Evolutionary conservation across 2,888 invertebrate genomes (phyloP).

Genomic region (Callyntrura guangdongensis): DNA sequence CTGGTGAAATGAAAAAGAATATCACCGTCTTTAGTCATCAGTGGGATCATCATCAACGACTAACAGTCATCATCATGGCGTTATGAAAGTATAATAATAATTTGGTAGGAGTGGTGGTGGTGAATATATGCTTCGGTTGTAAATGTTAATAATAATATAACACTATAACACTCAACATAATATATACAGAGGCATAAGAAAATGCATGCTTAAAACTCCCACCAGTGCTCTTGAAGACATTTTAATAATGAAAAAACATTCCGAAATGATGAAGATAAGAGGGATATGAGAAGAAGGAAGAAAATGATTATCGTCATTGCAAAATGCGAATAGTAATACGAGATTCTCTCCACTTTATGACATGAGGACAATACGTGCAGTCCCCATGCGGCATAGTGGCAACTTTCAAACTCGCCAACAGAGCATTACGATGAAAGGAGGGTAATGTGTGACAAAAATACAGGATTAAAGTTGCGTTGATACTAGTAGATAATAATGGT

Average conservation of each 20-base stretch:
- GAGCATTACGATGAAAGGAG: too few species aligned
- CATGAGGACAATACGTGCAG: too few species aligned
- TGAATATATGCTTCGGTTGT: background rate
- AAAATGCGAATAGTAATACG: slow-evolving; percentile 18
- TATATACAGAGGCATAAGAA: background rate
- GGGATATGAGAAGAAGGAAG: background rate
- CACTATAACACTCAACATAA: background rate
- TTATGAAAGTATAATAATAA: slow-evolving; percentile 12
- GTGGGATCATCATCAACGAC: slow-evolving; percentile 51
- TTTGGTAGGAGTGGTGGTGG: background rate
- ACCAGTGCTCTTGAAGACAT: slow-evolving; percentile 32
- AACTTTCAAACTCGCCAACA: too few species aligned
- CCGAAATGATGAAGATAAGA: slow-evolving; percentile 43
- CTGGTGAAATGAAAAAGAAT: slow-evolving; percentile 51
- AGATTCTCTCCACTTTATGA: background rate
- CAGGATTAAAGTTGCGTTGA: too few species aligned
- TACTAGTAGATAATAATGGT: too few species aligned
- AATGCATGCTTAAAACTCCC: background rate
- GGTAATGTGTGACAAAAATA: too few species aligned
- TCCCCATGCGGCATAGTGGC: too few species aligned
- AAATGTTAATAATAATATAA: background rate
- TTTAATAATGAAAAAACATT: slow-evolving; percentile 63
- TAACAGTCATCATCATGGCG: slow-evolving; percentile 36
- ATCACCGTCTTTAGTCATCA: slow-evolving; percentile 57
- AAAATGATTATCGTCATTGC: slow-evolving; percentile 16